Percentiles rank a stretch among this genome's conserved stretches.
Conservation (phyloP, 2,888 invertebrate genomes). For the Listrodromus nycthemerus region DNA sequence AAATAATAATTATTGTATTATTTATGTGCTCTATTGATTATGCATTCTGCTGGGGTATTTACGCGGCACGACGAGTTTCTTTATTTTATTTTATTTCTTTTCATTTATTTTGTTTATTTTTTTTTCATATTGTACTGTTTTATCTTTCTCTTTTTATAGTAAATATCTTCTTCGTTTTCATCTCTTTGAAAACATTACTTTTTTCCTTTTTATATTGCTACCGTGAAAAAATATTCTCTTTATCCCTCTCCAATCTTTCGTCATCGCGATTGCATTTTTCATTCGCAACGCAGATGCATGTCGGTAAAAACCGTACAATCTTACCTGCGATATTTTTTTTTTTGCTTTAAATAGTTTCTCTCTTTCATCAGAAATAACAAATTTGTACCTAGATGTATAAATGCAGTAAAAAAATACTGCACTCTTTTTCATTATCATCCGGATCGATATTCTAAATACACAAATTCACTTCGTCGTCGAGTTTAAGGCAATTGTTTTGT, state of each 20-base stretch:
- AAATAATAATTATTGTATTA: constrained; percentile 85
- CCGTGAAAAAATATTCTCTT: constrained; percentile 53
- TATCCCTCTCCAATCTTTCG: constrained; percentile 54
- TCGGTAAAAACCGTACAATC: neutral
- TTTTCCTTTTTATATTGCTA: constrained; percentile 38
- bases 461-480: constrained; percentile 41
- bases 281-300: constrained; percentile 18
- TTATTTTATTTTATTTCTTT: constrained; percentile 37
- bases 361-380: constrained; percentile 28
- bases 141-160: constrained; percentile 54
- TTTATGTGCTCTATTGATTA: constrained; percentile 71
- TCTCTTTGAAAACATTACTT: constrained; percentile 25
- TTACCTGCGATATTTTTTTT: neutral
- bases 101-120: neutral
- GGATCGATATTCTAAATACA: constrained; percentile 19
- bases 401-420: neutral
- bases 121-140: constrained; percentile 63
- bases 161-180: constrained; percentile 47
- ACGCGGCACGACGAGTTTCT: constrained; percentile 72
- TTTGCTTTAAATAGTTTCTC: constrained; percentile 10
- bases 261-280: constrained; percentile 22
- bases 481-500: constrained; percentile 27
- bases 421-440: constrained; percentile 23
- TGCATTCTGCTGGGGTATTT: constrained; percentile 83
- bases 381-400: constrained; percentile 39